These are phyloP conservation scores for Drosophila mercatorum DNA, from an alignment of 2,888 invertebrate genomes.

Conservation along the genomic window DNA sequence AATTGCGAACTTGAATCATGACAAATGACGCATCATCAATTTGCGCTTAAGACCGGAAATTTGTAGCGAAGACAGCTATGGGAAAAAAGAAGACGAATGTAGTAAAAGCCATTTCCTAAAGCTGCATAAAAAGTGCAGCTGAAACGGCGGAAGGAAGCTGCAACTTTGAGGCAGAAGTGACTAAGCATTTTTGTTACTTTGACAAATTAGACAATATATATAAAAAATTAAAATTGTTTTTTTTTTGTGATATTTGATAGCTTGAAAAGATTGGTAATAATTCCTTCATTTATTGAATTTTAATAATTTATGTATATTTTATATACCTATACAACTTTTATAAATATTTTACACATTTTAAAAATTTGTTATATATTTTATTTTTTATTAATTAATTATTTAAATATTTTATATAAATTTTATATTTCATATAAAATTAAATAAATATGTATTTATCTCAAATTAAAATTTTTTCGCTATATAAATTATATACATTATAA, in stretches of 20 bases:
- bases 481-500: no score
- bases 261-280: no score
- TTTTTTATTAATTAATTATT: neutral
- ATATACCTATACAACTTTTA: neutral
- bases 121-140: neutral
- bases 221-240: neutral
- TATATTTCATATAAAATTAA: no score
- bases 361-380: no score
- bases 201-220: neutral
- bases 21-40: constrained; percentile 59
- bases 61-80: constrained; percentile 24
- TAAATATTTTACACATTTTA: neutral
- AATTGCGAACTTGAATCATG: constrained; percentile 63
- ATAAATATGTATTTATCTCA: no score
- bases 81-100: neutral
- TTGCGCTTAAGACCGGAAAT: constrained; percentile 46
- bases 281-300: no score
- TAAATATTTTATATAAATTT: no score
- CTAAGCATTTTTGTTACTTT: neutral
- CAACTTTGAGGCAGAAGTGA: neutral
- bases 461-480: no score
- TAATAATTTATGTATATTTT: neutral
- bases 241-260: no score
- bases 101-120: constrained; percentile 11
- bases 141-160: neutral